These are phyloP conservation scores for Fregata magnificens DNA, from an alignment of 2,113 vertebrate species.

Conservation along the genomic window DNA sequence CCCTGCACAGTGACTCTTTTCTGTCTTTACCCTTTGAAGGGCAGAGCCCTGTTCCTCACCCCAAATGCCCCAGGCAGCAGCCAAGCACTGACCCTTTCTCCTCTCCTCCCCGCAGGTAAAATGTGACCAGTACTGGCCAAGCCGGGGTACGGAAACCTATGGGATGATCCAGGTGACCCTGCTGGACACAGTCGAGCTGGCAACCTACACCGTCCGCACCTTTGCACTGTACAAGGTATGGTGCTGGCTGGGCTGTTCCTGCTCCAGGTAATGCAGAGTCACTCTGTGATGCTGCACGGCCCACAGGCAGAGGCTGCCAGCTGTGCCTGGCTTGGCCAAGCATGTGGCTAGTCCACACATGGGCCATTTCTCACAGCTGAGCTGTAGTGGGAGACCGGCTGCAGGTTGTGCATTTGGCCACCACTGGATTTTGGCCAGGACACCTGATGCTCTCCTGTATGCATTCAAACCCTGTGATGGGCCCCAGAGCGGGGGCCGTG, in stretches of 20 bases:
- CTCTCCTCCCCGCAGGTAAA: conserved; percentile 79
- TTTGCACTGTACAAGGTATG: conserved; percentile 92
- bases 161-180: conserved; percentile 93
- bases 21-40: background rate
- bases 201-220: conserved; percentile 90
- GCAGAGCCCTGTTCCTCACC: background rate
- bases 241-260: background rate
- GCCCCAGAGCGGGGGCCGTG: background rate
- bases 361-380: background rate
- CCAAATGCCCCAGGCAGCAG: background rate
- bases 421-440: background rate
- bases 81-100: background rate
- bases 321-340: background rate
- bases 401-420: background rate
- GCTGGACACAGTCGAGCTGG: conserved; percentile 91
- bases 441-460: background rate
- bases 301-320: background rate
- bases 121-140: conserved; percentile 97
- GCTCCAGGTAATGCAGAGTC: background rate
- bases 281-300: rapidly evolving
- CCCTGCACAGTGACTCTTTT: background rate
- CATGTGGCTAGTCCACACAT: rapidly evolving
- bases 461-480: background rate
- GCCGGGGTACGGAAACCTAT: conserved; percentile 90
- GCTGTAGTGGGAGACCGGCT: background rate